These are phyloP conservation scores for Pseudococcus jackbeardsleyi DNA, from an alignment of 2,888 invertebrate genomes.

Conservation along the genomic window DNA sequence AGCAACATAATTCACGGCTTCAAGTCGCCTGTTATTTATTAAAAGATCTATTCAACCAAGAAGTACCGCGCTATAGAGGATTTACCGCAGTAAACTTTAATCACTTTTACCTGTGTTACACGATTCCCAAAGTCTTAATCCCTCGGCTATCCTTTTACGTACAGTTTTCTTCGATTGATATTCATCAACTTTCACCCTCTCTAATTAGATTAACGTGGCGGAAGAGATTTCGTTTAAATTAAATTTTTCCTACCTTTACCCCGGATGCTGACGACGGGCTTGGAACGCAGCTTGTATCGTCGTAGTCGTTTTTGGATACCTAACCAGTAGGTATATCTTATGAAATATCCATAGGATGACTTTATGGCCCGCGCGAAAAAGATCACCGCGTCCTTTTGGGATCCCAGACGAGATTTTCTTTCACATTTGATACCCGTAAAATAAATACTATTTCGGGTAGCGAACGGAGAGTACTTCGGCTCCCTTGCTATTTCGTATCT, in stretches of 20 bases:
- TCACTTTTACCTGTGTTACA: slow-evolving; percentile 25
- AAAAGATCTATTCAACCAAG: slow-evolving; percentile 47
- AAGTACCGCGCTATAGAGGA: slow-evolving; percentile 30
- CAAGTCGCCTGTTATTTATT: slow-evolving; percentile 31
- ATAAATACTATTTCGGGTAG: not conserved
- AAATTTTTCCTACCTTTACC: slow-evolving; percentile 17
- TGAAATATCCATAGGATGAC: slow-evolving; percentile 21
- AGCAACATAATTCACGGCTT: slow-evolving; percentile 29
- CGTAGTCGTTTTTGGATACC: not conserved
- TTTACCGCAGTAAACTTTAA: slow-evolving; percentile 43
- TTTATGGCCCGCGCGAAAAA: not conserved
- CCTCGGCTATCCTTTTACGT: slow-evolving; percentile 33
- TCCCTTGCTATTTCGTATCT: not conserved
- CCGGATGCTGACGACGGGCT: not conserved
- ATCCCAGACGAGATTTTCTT: slow-evolving; percentile 1
- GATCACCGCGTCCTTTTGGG: slow-evolving; percentile 11
- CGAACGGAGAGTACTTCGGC: not conserved
- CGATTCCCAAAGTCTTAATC: slow-evolving; percentile 21
- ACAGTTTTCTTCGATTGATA: slow-evolving; percentile 29
- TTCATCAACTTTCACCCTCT: slow-evolving; percentile 44
- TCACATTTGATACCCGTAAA: slow-evolving; percentile 10
- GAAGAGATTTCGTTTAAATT: slow-evolving; percentile 44
- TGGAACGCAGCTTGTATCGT: not conserved
- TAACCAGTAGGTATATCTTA: not conserved
- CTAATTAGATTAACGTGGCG: slow-evolving; percentile 40